Conservation (phyloP, 2,113 vertebrate species). For the Otocyon megalotis region DNA sequence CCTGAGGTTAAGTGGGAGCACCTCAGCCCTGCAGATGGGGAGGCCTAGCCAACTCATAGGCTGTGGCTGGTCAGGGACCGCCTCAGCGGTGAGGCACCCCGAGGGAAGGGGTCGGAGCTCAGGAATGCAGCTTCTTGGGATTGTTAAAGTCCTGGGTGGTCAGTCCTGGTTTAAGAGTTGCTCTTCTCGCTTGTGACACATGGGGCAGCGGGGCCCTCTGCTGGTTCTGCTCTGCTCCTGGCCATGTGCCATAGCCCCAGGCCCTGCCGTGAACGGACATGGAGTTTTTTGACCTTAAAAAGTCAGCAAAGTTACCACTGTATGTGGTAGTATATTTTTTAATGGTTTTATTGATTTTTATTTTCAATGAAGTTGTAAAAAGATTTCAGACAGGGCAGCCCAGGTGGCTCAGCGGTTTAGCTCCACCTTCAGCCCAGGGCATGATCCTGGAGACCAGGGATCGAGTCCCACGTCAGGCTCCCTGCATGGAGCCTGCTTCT, state of each 20-base stretch:
- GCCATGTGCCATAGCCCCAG: rapidly evolving
- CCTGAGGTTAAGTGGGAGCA: not conserved
- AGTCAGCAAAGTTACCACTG: not conserved
- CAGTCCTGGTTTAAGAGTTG: rapidly evolving
- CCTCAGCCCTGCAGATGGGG: not conserved
- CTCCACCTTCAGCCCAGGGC: too few relatives aligned
- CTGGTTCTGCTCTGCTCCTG: not conserved
- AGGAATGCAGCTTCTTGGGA: not conserved
- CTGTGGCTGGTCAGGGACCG: rapidly evolving
- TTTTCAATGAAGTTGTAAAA: not conserved
- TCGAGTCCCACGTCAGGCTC: too few relatives aligned
- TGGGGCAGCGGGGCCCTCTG: not conserved
- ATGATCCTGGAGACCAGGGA: too few relatives aligned
- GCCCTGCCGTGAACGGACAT: not conserved
- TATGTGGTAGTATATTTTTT: not conserved
- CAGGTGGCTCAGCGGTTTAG: too few relatives aligned
- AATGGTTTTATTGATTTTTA: not conserved
- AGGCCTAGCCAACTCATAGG: not conserved
- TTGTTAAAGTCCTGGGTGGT: not conserved
- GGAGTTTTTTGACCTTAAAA: not conserved
- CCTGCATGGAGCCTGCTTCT: too few relatives aligned
- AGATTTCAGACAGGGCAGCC: too few relatives aligned
- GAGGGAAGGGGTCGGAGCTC: not conserved
- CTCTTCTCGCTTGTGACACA: not conserved
- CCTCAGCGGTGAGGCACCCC: not conserved